Evolutionary conservation across 1,140 invertebrate genomes (phyloP).

Genomic region (Musca vetustissima): DNA sequence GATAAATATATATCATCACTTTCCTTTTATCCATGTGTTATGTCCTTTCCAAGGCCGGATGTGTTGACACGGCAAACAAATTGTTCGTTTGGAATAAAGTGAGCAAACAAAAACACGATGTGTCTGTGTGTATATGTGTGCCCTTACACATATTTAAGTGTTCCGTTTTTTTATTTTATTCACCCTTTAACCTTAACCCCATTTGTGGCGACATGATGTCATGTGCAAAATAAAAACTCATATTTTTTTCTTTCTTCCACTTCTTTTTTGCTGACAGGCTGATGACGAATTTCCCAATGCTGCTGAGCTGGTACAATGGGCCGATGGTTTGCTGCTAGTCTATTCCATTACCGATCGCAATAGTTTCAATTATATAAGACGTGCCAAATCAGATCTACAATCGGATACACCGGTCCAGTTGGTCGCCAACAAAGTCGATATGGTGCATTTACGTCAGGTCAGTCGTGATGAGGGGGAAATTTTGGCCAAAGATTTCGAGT

Average conservation of each 20-base stretch:
- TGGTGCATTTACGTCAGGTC: conserved; percentile 89
- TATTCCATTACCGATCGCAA: conserved; percentile 88
- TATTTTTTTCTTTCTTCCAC: neutral
- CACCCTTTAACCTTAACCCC: no score
- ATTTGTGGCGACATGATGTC: no score
- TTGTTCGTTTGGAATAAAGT: no score
- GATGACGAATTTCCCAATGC: conserved; percentile 73
- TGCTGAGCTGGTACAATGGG: conserved; percentile 79
- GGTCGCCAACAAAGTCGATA: conserved; percentile 85
- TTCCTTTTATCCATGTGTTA: no score
- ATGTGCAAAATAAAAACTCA: no score
- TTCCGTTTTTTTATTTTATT: no score
- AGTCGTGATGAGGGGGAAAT: conserved; percentile 85
- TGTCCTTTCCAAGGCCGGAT: no score
- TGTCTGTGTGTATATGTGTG: no score
- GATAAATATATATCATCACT: no score
- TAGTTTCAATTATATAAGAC: conserved; percentile 82
- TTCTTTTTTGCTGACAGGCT: conserved; percentile 43
- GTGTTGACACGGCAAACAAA: no score
- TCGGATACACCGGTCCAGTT: conserved; percentile 68
- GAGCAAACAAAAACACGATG: no score
- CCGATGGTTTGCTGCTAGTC: conserved; percentile 83
- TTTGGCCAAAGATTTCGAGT: conserved; percentile 83
- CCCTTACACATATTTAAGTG: no score
- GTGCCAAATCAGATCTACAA: conserved; percentile 72